These are phyloP conservation scores for Sycophila sp. DNA, from an alignment of 1,140 invertebrate species.

Conservation along the genomic window DNA sequence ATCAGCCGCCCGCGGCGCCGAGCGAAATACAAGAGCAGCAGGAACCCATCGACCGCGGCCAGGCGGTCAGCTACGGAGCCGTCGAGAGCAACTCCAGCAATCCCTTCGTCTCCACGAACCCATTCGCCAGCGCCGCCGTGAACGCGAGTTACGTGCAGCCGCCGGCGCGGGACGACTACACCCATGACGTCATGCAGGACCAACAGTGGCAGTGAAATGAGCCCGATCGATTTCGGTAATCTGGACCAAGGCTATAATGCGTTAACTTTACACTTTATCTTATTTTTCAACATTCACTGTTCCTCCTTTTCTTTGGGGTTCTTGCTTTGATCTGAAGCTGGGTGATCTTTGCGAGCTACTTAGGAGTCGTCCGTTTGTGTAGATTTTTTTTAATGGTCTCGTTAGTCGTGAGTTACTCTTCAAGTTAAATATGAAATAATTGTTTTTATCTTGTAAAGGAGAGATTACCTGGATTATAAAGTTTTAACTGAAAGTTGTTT, in stretches of 20 bases:
- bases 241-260: constrained; percentile 15
- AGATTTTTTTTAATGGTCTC: too few species aligned
- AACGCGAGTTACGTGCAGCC: constrained; percentile 58
- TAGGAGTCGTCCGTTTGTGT: too few species aligned
- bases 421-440: too few species aligned
- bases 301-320: too few species aligned
- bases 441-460: too few species aligned
- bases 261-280: too few species aligned
- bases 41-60: constrained; percentile 32
- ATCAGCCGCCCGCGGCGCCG: constrained; percentile 34
- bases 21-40: constrained; percentile 46
- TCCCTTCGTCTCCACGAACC: constrained; percentile 62
- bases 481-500: too few species aligned
- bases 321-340: too few species aligned
- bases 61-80: constrained; percentile 59
- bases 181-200: constrained; percentile 56
- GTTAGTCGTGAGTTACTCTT: too few species aligned
- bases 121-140: constrained; percentile 54
- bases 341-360: too few species aligned
- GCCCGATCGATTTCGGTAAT: constrained; percentile 12
- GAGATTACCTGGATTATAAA: too few species aligned
- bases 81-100: constrained; percentile 57
- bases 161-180: constrained; percentile 55
- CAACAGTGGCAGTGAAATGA: constrained; percentile 55
- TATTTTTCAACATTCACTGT: too few species aligned